Percentiles rank a stretch among this genome's conserved stretches.
phyloP scores from a whole-genome alignment of 2,113 vertebrate species.

The Meriones unguiculatus region DNA sequence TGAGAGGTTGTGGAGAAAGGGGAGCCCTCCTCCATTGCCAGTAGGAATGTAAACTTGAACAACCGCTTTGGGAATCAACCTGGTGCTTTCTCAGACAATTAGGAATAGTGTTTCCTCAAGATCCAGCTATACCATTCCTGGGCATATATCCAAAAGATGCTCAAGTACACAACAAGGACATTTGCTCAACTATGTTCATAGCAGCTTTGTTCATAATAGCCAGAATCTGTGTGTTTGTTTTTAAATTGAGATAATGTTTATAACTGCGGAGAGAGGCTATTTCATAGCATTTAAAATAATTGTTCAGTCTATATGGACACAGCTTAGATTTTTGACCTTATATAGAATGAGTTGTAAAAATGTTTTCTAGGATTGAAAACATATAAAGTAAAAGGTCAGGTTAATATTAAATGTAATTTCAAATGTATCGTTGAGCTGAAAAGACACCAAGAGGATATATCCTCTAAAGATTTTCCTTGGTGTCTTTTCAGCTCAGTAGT shows the following conservation, averaged over 20 bases:
- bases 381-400: neutral
- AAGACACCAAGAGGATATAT: neutral
- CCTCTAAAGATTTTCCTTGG: too few relatives aligned
- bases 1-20: too few relatives aligned
- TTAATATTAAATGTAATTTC: constrained; percentile 20
- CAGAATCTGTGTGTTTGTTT: neutral
- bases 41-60: too few relatives aligned
- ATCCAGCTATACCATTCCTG: too few relatives aligned
- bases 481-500: too few relatives aligned
- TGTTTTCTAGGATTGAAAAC: neutral
- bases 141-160: too few relatives aligned
- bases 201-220: neutral
- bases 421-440: neutral
- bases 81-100: too few relatives aligned
- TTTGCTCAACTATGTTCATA: too few relatives aligned
- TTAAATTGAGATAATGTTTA: neutral
- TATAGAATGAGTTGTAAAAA: neutral
- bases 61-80: too few relatives aligned
- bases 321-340: constrained; percentile 11
- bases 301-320: neutral
- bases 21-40: too few relatives aligned
- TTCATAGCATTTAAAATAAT: neutral
- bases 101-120: too few relatives aligned
- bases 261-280: neutral
- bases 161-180: too few relatives aligned